Base-by-base conservation (phyloP, 2,888 invertebrate species). In the Caenorhabditis wallacei region DNA sequence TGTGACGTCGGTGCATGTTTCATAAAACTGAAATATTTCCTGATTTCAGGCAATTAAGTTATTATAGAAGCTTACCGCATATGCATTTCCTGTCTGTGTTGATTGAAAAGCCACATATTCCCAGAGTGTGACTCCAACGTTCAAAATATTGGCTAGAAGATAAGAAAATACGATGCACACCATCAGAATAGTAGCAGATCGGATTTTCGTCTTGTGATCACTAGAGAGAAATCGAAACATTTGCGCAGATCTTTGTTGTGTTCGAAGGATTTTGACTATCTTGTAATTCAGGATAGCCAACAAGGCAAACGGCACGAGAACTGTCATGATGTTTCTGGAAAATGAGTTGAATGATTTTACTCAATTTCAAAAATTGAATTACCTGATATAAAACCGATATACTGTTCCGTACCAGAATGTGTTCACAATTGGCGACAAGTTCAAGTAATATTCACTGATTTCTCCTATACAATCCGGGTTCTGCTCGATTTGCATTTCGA, bases 91-190 rank as follows among this genome's bases (percentile, higher is more conserved):
- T 1, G 80, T 80, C 46, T 90, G 90, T 22, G 90, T 90, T 11
- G 89, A 88, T 2, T 85, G 84, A 40, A 90, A 85, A 46, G 89
- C 84, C 30, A 90, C 80, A 68, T 89, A 90, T 75, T 90, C 91
- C 91, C 91, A 91, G 22, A 88, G 84, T 8, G 90, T 90, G 30
- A 90, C 84, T 35, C 88, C 66, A n/a, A 91, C 88, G 53, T 91
- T 91, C 30, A 91, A 82, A 63, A 88, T 74, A 69, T 91, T 91
- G 20, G 91, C 90, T 35, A 89, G 63, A 24, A 90, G 81, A 82
- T 91, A 91, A 24, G 89, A 89, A 75, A 86, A 91, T n/a, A 91
- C 91, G 87, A 91, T 85, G 56, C 90, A 84, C 7, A 91, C 89
- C 72, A 91, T 86, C 30, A 91, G 84, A 24, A 89, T 87, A 1